These are phyloP conservation scores for Dryoscopus gambensis DNA, from an alignment of 2,113 vertebrate genomes.

Conservation along the genomic window DNA sequence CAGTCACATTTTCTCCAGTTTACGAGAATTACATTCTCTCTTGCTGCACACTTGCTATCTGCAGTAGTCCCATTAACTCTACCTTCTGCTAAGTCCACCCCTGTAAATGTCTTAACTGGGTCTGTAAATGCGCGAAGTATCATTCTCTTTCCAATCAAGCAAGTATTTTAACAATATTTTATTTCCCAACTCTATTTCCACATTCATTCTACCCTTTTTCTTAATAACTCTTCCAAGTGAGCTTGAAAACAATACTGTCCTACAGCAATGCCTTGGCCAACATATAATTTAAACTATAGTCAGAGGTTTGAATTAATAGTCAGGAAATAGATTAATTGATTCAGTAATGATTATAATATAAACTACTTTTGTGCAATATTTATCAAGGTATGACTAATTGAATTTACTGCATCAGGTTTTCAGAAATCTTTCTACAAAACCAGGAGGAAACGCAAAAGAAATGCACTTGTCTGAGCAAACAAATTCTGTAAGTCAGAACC, in stretches of 20 bases:
- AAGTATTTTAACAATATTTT: background rate
- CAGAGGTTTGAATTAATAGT: background rate
- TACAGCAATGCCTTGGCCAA: background rate
- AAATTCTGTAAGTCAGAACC: background rate
- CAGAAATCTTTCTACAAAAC: background rate
- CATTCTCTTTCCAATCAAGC: background rate
- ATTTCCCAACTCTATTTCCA: background rate
- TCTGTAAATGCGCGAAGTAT: background rate
- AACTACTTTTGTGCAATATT: background rate
- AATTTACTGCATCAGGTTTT: background rate
- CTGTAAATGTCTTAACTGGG: background rate
- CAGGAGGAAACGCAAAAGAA: background rate
- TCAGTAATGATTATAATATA: background rate
- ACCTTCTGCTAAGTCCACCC: background rate
- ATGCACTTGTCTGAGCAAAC: background rate
- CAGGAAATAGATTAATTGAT: background rate
- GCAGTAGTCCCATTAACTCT: background rate
- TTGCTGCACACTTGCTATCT: background rate
- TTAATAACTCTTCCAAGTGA: background rate
- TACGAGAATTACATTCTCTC: background rate
- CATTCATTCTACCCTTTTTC: background rate
- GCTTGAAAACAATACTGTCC: background rate
- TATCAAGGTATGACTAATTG: background rate
- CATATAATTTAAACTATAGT: background rate
- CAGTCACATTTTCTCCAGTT: background rate